Evolutionary conservation across 2,113 vertebrate genomes (phyloP), one percentile per base, ranked within the genome.

Genomic region (Thamnophis sirtalis): DNA sequence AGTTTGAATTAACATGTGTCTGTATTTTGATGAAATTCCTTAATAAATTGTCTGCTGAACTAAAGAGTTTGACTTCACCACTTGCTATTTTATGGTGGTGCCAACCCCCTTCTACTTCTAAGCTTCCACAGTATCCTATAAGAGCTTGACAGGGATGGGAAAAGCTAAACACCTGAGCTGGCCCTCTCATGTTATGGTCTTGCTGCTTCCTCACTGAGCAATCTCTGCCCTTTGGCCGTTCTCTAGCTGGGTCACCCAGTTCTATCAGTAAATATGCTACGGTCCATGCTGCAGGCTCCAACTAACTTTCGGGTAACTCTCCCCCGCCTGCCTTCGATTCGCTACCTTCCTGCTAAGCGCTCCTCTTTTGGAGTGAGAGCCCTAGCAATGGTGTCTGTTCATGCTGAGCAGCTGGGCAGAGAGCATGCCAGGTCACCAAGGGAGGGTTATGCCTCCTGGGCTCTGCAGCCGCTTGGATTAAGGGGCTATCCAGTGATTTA

Each of bases 401-500:
- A 21, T 84, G 26, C 54, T 0, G 0, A 1, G 0, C 22, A 88
- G 1, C 60, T 0, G 1, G 11, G 86, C 94, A 89, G 11, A n/a
- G 95, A 96, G 93, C 95, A 96, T 73, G 90, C 93, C 95, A 87
- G 96, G 96, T 96, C 96, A 96, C 89, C 90, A 58, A 33, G 0
- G 4, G 0, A 89, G 90, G 85, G 0, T 51, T 2, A 68, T 94
- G 0, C 96, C 95, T 95, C 8, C 26, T 2, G 50, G 56, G 56
- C 93, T 91, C 68, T 26, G 0, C 93, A 87, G 93, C 93, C 87
- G 55, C 92, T 91, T 28, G 96, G 96, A 97, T 97, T 97, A 97
- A 96, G 94, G 94, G 93, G 94, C 91, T 0, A 9, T 6, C 0
- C 15, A 95, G 73, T 80, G 96, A 96, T 97, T 97, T 96, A 96